Conservation (phyloP, 2,113 vertebrate species). For the Notiomystis cincta region DNA sequence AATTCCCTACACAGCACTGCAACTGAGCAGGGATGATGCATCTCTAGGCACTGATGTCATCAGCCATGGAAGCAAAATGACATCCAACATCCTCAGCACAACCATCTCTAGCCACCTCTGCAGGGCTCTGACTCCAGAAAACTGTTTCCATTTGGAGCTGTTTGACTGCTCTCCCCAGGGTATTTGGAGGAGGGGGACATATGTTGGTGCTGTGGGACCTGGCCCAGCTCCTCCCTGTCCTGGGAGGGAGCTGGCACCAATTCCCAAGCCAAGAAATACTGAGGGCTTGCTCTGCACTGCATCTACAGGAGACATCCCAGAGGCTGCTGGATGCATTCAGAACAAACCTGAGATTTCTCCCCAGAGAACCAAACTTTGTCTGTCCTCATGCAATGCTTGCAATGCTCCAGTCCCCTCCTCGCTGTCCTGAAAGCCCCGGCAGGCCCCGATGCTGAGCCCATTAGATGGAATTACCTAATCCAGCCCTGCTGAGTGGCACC, state of each 20-base stretch:
- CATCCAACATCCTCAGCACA: background rate
- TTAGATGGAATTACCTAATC: background rate
- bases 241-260: background rate
- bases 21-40: background rate
- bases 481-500: background rate
- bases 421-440: background rate
- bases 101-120: background rate
- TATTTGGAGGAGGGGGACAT: background rate
- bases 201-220: background rate
- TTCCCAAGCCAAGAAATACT: background rate
- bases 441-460: background rate
- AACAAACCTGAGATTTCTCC: background rate
- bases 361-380: background rate
- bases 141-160: fast-evolving
- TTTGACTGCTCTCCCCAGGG: fast-evolving
- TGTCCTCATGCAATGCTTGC: background rate
- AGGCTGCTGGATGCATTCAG: fast-evolving
- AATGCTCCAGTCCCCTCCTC: background rate
- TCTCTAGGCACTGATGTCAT: background rate
- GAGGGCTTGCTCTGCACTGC: background rate
- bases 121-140: background rate
- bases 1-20: background rate
- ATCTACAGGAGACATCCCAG: background rate
- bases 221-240: background rate
- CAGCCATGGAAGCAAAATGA: background rate